Evolutionary conservation across 2,888 invertebrate species (phyloP).

Genomic region (Lypha dubia): DNA sequence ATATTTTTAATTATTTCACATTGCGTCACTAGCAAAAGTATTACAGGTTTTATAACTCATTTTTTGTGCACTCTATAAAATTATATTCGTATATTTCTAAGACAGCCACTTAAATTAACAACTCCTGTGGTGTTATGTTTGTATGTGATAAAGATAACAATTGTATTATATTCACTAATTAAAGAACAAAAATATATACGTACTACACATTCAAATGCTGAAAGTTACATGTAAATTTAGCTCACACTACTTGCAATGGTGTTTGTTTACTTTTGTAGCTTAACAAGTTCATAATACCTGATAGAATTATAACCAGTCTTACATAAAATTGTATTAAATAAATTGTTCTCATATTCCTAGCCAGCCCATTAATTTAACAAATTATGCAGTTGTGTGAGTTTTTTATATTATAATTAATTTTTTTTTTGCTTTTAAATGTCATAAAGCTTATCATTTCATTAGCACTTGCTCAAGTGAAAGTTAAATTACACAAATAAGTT

Average conservation of each 20-base stretch:
- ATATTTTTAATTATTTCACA: not conserved
- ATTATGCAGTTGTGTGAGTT: conserved; percentile 45
- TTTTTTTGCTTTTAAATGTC: conserved; percentile 56
- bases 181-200: conserved; percentile 18
- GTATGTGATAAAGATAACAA: conserved; percentile 68
- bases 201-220: conserved; percentile 4
- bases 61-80: conserved; percentile 1
- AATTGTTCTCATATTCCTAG: conserved; percentile 15
- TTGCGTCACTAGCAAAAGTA: conserved; percentile 6
- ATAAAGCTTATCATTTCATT: conserved; percentile 75
- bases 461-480: conserved; percentile 69
- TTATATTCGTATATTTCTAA: conserved; percentile 37
- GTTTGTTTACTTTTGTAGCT: not conserved
- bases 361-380: conserved; percentile 56
- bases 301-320: conserved; percentile 41
- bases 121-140: conserved; percentile 50
- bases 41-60: conserved; percentile 10
- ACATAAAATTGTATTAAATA: conserved; percentile 5
- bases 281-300: not conserved
- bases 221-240: conserved; percentile 65
- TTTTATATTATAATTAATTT: conserved; percentile 28
- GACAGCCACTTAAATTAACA: conserved; percentile 66
- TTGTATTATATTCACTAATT: conserved; percentile 64
- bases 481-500: conserved; percentile 18
- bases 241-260: conserved; percentile 26